Evolutionary conservation across 2,797 vertebrate genomes (phyloP), one percentile per base, ranked within the genome.

Genomic region (Cetoscarus ocellatus): DNA sequence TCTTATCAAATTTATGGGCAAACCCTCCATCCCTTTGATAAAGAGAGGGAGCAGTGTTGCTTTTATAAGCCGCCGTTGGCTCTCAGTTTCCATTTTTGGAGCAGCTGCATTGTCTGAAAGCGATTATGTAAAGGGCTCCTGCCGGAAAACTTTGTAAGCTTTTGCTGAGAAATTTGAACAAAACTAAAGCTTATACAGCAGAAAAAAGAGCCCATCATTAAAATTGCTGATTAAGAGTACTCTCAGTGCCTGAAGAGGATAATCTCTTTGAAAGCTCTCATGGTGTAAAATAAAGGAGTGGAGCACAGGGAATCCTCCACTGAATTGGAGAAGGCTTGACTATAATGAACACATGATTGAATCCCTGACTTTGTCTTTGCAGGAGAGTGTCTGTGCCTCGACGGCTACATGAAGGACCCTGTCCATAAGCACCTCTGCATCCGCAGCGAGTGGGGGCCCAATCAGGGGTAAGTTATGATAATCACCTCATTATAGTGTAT

Each of bases 351-450:
- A 47, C 34, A 19, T 53, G 59, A 70, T 67, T 88, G 52, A 82
- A 73, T 80, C 44, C 0, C 13, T 67, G 68, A 48, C 43, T 68
- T 44, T 71, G 6, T 76, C 57, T 80, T 80, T 75, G 2, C 82
- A 99, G 98, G 98, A 70, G 97, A 98, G 59, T 99, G 98, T 74
- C 95, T 97, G 68, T 99, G 98, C 92, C 96, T 98, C 0, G 97
- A 99, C 60, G 97, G 98, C 27, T 99, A 99, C 88, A 98, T 98
- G 96, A 98, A 96, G 87, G 98, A 99, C 79, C 98, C 98, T 0
- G 97, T 99, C 19, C 98, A 99, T 82, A 99, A 99, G 82, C 97
- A 99, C 64, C 97, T 99, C 68, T 99, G 98, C 91, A 99, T 99
- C 89, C 96, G 98, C 67, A 99, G 98, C 0, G 98, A 99, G 82